Evolutionary conservation across 2,888 invertebrate genomes (phyloP).

Genomic region (Meteorus colon): DNA sequence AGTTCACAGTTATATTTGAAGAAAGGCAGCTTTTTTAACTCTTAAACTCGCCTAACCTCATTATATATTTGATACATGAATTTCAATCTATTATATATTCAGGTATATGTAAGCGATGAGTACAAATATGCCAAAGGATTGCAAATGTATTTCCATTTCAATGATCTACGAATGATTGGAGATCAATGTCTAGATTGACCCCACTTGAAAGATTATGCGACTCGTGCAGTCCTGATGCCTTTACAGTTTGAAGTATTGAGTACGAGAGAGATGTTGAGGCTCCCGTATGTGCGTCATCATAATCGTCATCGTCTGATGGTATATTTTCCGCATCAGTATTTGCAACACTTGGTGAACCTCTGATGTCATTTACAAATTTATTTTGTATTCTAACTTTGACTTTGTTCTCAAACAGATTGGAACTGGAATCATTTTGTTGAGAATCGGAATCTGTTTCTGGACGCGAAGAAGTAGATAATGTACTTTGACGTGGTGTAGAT

Average conservation of each 20-base stretch:
- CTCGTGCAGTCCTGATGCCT: conserved; percentile 30
- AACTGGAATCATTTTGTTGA: background rate
- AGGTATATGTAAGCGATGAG: too few species aligned
- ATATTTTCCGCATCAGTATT: background rate
- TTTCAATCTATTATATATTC: background rate
- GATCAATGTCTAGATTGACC: conserved; percentile 11
- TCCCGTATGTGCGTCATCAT: background rate
- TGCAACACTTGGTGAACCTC: background rate
- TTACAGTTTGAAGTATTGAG: conserved; percentile 41
- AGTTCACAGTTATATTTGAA: too few species aligned
- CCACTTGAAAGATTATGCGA: background rate
- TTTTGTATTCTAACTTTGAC: background rate
- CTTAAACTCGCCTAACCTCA: background rate
- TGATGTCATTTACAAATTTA: background rate
- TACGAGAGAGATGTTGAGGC: background rate
- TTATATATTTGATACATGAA: background rate
- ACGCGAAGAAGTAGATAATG: background rate
- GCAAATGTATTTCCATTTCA: background rate
- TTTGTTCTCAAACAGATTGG: background rate
- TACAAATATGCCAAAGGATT: background rate
- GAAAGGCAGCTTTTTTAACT: background rate
- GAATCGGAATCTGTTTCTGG: conserved; percentile 18
- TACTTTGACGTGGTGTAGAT: background rate
- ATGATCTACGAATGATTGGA: conserved; percentile 7
- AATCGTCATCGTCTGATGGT: background rate